A percentile compares a stretch with the other conserved stretches of the same genome.
phyloP scores from a whole-genome alignment of 1,140 invertebrate genomes.

The Aphelenchoides besseyi region DNA sequence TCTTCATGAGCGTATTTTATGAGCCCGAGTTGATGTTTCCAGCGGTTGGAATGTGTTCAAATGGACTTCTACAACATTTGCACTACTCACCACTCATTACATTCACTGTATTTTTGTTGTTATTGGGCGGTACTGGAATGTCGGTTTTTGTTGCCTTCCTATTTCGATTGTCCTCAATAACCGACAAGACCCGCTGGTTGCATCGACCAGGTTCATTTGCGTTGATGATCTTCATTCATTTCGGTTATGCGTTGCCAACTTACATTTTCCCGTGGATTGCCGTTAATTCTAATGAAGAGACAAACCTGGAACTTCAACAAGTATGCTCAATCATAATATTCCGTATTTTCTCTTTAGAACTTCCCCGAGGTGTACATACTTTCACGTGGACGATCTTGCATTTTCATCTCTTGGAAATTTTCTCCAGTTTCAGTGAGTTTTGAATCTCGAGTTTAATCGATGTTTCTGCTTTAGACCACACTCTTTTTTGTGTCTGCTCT shows the following conservation, averaged over 20 bases:
- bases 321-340: no score
- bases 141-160: background rate
- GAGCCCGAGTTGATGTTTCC: slow-evolving; percentile 13
- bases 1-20: background rate
- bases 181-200: background rate
- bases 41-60: background rate
- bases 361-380: background rate
- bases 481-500: slow-evolving; percentile 12
- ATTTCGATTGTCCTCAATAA: background rate
- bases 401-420: slow-evolving; percentile 6
- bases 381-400: background rate
- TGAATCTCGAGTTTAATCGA: background rate
- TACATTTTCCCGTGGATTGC: background rate
- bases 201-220: background rate
- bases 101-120: background rate
- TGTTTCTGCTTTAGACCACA: background rate
- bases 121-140: slow-evolving; percentile 12
- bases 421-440: background rate
- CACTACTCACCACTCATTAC: background rate
- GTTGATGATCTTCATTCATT: background rate
- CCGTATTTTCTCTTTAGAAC: background rate
- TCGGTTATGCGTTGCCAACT: slow-evolving; percentile 2
- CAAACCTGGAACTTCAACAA: no score
- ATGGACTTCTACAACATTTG: background rate
- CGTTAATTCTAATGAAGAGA: background rate